These are phyloP conservation scores for Neogobius melanostomus DNA, from an alignment of 2,113 vertebrate genomes.

Conservation along the genomic window DNA sequence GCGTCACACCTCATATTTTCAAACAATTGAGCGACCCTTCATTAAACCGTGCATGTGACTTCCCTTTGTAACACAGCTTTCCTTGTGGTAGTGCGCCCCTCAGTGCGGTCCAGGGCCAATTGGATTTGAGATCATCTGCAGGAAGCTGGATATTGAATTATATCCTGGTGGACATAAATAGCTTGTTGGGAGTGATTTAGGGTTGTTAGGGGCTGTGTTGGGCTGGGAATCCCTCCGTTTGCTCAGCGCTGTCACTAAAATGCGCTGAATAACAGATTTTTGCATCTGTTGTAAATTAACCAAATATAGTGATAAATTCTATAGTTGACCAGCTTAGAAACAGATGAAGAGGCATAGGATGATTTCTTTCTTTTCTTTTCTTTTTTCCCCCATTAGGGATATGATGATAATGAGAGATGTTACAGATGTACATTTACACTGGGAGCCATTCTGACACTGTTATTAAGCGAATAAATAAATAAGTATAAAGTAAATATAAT, in stretches of 20 bases:
- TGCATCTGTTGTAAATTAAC: background rate
- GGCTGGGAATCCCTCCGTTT: background rate
- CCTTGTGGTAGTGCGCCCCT: background rate
- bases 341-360: too few species aligned
- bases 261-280: background rate
- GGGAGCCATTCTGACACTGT: too few species aligned
- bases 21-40: background rate
- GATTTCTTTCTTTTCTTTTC: too few species aligned
- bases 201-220: slow-evolving; percentile 10
- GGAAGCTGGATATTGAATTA: slow-evolving; percentile 29
- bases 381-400: too few species aligned
- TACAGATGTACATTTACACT: too few species aligned
- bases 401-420: too few species aligned
- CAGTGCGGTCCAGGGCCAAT: slow-evolving; percentile 5
- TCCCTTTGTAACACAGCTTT: background rate
- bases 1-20: background rate
- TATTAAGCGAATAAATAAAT: too few species aligned
- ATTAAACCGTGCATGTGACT: background rate
- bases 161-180: slow-evolving; percentile 10
- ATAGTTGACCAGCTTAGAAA: too few species aligned
- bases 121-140: slow-evolving; percentile 29
- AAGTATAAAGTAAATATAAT: too few species aligned
- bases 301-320: too few species aligned
- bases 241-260: background rate
- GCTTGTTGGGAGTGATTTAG: slow-evolving; percentile 13